These are phyloP conservation scores for Morpho helenor DNA, from an alignment of 2,888 invertebrate genomes.

Conservation along the genomic window DNA sequence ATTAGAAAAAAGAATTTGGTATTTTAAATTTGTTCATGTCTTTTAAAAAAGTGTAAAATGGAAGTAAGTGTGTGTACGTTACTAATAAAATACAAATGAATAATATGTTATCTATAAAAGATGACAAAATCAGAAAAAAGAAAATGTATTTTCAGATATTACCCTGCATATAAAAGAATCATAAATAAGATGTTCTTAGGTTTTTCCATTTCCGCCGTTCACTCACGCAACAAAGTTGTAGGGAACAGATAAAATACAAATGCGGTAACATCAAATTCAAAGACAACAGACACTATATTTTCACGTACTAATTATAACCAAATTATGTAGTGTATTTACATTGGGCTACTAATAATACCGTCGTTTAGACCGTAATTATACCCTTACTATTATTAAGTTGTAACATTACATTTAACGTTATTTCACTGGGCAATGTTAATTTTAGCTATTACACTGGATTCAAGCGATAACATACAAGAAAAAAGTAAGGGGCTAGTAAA, in stretches of 20 bases:
- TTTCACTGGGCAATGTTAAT: slow-evolving; percentile 4
- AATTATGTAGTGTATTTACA: slow-evolving; percentile 7
- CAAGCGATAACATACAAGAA: too few relatives aligned
- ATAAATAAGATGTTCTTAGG: too few relatives aligned
- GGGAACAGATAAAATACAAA: background rate
- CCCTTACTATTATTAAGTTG: slow-evolving; percentile 2
- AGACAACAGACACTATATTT: background rate
- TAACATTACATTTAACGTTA: slow-evolving; percentile 6
- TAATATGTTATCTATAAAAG: too few relatives aligned
- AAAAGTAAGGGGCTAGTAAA: too few relatives aligned
- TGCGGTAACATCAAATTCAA: background rate
- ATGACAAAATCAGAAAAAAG: too few relatives aligned
- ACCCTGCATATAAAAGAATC: too few relatives aligned
- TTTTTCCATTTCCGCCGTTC: too few relatives aligned
- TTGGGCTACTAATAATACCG: slow-evolving; percentile 8
- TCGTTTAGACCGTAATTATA: slow-evolving; percentile 5
- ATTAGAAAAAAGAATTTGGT: too few relatives aligned
- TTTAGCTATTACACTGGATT: slow-evolving; percentile 1
- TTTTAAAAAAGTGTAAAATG: too few relatives aligned
- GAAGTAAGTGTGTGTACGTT: too few relatives aligned
- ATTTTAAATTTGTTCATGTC: too few relatives aligned
- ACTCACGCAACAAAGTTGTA: background rate
- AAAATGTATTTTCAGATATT: too few relatives aligned
- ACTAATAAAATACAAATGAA: background rate
- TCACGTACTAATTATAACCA: slow-evolving; percentile 3